Evolutionary conservation across 2,797 vertebrate species (phyloP).

Genomic region (Macropus fuliginosus): DNA sequence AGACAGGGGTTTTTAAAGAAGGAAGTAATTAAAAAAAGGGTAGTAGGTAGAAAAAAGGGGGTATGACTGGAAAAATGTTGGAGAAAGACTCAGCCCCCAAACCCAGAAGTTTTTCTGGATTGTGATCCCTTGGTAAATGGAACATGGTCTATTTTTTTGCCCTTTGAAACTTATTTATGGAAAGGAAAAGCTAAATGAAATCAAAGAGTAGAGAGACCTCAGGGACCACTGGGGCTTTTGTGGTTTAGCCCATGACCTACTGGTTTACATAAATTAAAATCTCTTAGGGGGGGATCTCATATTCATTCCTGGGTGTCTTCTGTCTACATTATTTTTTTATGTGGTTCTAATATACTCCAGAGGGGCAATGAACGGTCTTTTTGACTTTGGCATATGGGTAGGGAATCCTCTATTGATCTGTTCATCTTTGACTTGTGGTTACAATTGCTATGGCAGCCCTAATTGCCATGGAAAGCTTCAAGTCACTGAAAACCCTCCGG

Average conservation of each 20-base stretch:
- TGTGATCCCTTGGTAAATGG: neutral
- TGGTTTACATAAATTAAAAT: conserved; percentile 58
- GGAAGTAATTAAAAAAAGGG: neutral
- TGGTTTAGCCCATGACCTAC: conserved; percentile 67
- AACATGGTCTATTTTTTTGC: neutral
- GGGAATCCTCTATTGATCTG: conserved; percentile 67
- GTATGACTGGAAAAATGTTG: neutral
- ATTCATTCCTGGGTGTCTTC: conserved; percentile 78
- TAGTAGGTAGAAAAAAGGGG: neutral
- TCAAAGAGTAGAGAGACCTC: conserved; percentile 53
- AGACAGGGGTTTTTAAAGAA: neutral
- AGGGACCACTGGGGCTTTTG: conserved; percentile 64
- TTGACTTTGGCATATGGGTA: conserved; percentile 66
- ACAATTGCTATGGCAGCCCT: conserved; percentile 53
- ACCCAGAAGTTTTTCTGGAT: neutral
- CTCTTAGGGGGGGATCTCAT: conserved; percentile 68
- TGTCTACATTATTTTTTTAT: conserved; percentile 65
- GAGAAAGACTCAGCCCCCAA: neutral
- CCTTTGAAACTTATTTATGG: neutral
- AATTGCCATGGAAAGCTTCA: conserved; percentile 73
- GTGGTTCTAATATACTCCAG: conserved; percentile 76
- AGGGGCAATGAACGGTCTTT: conserved; percentile 69
- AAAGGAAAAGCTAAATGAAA: neutral
- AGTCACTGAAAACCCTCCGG: conserved; percentile 72
- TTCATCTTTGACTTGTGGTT: conserved; percentile 61